Base-by-base conservation (phyloP, 2,888 invertebrate species). In the Neria commutata region DNA sequence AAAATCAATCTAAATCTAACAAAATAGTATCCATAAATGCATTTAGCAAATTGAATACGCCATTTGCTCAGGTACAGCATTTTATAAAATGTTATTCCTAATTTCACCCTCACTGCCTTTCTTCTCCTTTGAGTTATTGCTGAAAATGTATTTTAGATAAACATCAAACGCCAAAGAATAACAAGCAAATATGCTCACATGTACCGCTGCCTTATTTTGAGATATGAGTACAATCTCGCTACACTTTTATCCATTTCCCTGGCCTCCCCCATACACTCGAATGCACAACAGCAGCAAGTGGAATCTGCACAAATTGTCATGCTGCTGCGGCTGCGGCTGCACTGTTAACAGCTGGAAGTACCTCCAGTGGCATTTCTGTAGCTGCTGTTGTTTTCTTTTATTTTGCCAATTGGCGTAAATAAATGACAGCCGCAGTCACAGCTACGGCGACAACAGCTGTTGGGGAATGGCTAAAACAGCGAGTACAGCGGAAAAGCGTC, bases 331-430 rank as follows among this genome's bases (percentile, higher is more conserved):
- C 21, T 42, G 17, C 19, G 5, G 42, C 42, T 17, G 21, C 42
- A 42, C 8, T 42, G 17, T 3, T 21, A 42, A 14, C 42, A 42
- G 42, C 21, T 42, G 42, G n/a, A 42, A 14, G 21, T 42, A n/a
- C 42, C 21, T 42, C 42, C 10, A 42, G 42, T 42, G 42, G 21
- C 17, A 42, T 42, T 42, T n/a, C n/a, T n/a, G n/a, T n/a, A n/a
- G n/a, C n/a, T n/a, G n/a, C n/a, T n/a, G n/a, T n/a, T n/a, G n/a
- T n/a, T n/a, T n/a, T 17, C 21, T 17, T 42, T 42, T 42, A 19
- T 42, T 42, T 42, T 14, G 42, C 21, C 42, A 42, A 42, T 42
- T 42, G n/a, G 42, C 21, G 42, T 21, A 42, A 42, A 42, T 42
- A 42, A 42, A 42, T 42, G 42, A 14, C 21, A 42, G 5, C 17